These are phyloP conservation scores for Irena cyanogastra DNA, from an alignment of 2,113 vertebrate genomes.

Conservation along the genomic window DNA sequence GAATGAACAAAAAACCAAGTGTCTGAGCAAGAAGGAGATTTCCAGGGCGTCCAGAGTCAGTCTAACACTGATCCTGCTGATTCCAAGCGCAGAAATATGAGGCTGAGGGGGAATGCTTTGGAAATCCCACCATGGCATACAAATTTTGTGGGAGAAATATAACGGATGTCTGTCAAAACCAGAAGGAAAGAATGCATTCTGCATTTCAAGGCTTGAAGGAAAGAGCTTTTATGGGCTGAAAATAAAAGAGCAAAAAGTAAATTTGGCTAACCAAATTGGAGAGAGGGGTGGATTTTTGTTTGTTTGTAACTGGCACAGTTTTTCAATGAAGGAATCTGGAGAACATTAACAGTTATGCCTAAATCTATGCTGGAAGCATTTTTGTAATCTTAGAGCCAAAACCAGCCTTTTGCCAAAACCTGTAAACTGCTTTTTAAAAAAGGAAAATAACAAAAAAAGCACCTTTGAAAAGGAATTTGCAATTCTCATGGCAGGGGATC, in stretches of 20 bases:
- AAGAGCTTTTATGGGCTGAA: not conserved
- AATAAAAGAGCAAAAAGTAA: not conserved
- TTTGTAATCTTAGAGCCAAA: conserved; percentile 51
- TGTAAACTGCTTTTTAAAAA: conserved; percentile 32
- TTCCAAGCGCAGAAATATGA: not conserved
- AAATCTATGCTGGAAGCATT: conserved; percentile 46
- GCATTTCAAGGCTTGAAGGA: not conserved
- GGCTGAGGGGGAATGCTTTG: not conserved
- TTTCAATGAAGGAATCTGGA: conserved; percentile 57
- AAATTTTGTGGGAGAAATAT: not conserved
- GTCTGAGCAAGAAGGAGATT: not conserved
- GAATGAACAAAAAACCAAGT: accelerated
- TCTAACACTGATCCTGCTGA: not conserved
- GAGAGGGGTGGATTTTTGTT: conserved; percentile 5
- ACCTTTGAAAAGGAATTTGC: conserved; percentile 61
- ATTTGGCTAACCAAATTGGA: not conserved
- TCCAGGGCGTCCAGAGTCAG: not conserved
- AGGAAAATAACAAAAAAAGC: not conserved
- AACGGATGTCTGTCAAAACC: not conserved
- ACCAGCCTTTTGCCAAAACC: conserved; percentile 54
- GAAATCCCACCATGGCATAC: not conserved
- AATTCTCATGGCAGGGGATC: conserved; percentile 40
- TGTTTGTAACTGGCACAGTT: conserved; percentile 40
- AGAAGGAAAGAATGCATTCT: not conserved
- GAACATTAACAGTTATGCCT: conserved; percentile 64